A percentile compares a stretch with the other conserved stretches of the same genome.
phyloP scores from a whole-genome alignment of 2,888 invertebrate species.

The Phalera bucephala region DNA sequence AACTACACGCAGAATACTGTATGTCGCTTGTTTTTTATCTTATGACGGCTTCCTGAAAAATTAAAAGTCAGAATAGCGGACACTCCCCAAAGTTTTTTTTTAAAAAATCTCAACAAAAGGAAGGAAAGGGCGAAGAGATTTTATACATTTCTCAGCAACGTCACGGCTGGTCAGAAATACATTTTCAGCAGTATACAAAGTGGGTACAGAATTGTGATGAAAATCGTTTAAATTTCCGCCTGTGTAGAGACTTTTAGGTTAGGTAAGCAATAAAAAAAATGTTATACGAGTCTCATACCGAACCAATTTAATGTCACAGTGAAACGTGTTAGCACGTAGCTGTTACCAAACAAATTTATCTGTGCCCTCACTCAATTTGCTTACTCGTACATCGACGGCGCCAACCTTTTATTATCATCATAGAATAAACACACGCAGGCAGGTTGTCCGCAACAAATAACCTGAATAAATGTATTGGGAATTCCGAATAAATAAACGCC shows the following conservation, averaged over 20 bases:
- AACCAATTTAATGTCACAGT: conserved; percentile 14
- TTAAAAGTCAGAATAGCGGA: conserved; percentile 10
- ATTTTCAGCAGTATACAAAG: conserved; percentile 27
- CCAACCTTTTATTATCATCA: conserved; percentile 56
- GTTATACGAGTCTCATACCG: background rate
- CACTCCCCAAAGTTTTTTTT: conserved; percentile 13
- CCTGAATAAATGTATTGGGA: conserved; percentile 17
- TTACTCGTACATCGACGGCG: conserved; percentile 55
- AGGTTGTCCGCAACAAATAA: conserved; percentile 23
- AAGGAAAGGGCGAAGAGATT: conserved; percentile 14
- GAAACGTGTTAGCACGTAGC: conserved; percentile 52
- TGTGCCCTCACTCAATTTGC: conserved; percentile 55
- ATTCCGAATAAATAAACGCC: too few relatives aligned
- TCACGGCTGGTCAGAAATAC: conserved; percentile 22
- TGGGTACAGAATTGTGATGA: conserved; percentile 34
- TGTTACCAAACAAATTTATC: conserved; percentile 63
- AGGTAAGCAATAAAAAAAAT: conserved; percentile 4
- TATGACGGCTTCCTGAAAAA: conserved; percentile 6
- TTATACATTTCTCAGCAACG: conserved; percentile 23
- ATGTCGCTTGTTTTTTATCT: too few relatives aligned
- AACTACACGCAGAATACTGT: too few relatives aligned
- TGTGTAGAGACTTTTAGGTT: background rate
- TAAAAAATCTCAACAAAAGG: conserved; percentile 10
- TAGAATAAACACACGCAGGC: conserved; percentile 40
- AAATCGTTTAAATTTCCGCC: conserved; percentile 28